Conservation (phyloP, 2,113 vertebrate genomes). For the Nesospiza acunhae region DNA sequence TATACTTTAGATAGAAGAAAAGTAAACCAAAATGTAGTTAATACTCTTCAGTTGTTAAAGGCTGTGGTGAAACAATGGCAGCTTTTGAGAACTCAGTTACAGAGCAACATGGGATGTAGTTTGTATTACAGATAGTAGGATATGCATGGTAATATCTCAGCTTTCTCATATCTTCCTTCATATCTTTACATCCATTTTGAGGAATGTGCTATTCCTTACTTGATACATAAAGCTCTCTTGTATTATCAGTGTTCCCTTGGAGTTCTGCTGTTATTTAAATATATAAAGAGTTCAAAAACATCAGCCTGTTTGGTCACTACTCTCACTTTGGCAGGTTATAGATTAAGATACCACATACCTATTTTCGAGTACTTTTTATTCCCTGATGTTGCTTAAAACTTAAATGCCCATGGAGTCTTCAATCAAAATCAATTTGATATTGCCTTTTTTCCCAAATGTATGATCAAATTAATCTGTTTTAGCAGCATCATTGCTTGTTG, state of each 20-base stretch:
- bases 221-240: not conserved
- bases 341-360: not conserved
- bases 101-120: not conserved
- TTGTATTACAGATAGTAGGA: not conserved
- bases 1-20: not conserved
- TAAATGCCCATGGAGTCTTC: not conserved
- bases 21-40: not conserved
- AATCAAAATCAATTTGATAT: not conserved
- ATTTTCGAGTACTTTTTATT: not conserved
- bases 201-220: not conserved
- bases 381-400: not conserved
- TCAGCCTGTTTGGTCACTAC: not conserved
- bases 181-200: not conserved
- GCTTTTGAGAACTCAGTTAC: not conserved
- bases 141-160: not conserved
- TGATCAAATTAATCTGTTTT: not conserved
- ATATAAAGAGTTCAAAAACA: not conserved
- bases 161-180: not conserved
- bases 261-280: not conserved
- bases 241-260: not conserved
- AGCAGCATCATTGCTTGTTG: not conserved
- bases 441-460: not conserved
- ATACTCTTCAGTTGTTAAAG: not conserved
- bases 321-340: not conserved
- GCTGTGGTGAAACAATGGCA: not conserved